phyloP scores from a whole-genome alignment of 1,140 invertebrate species.

The Aphelenchoides fujianensis region DNA sequence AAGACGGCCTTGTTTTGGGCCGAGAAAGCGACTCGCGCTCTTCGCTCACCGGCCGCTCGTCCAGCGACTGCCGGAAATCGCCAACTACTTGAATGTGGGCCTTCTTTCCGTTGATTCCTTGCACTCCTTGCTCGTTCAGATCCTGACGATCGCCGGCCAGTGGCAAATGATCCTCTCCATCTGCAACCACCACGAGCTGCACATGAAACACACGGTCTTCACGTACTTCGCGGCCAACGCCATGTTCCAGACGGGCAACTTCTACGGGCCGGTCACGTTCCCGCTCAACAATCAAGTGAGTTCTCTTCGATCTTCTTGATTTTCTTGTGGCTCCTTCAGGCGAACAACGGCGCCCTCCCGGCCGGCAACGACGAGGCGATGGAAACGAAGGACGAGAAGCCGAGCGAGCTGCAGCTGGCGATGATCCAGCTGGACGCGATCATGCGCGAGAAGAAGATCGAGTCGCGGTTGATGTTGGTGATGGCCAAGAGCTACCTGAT shows the following conservation, averaged over 20 bases:
- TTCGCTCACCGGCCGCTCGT: constrained; percentile 20
- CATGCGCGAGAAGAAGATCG: constrained; percentile 29
- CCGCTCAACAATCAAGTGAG: constrained; percentile 23
- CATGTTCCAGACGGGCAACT: constrained; percentile 30
- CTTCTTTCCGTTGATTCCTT: constrained; percentile 2
- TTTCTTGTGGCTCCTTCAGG: background rate
- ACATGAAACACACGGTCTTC: constrained; percentile 41
- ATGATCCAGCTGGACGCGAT: constrained; percentile 29
- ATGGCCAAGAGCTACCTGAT: constrained; percentile 48
- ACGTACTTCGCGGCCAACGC: constrained; percentile 44
- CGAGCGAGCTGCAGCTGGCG: background rate
- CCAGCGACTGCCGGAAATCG: constrained; percentile 42
- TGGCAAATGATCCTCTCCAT: constrained; percentile 48
- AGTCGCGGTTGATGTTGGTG: constrained; percentile 37
- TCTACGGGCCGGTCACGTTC: background rate
- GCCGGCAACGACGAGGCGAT: constrained; percentile 7
- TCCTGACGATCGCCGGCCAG: constrained; percentile 39
- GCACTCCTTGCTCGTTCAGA: constrained; percentile 22
- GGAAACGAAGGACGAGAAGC: constrained; percentile 6
- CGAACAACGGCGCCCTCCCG: background rate
- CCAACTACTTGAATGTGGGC: constrained; percentile 39
- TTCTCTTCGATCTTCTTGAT: constrained; percentile 21
- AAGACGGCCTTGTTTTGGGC: constrained; percentile 46
- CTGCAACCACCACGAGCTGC: constrained; percentile 34
- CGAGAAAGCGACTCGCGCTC: constrained; percentile 43